These are phyloP conservation scores for Anodontia alba DNA, from an alignment of 2,888 invertebrate species.

Conservation along the genomic window DNA sequence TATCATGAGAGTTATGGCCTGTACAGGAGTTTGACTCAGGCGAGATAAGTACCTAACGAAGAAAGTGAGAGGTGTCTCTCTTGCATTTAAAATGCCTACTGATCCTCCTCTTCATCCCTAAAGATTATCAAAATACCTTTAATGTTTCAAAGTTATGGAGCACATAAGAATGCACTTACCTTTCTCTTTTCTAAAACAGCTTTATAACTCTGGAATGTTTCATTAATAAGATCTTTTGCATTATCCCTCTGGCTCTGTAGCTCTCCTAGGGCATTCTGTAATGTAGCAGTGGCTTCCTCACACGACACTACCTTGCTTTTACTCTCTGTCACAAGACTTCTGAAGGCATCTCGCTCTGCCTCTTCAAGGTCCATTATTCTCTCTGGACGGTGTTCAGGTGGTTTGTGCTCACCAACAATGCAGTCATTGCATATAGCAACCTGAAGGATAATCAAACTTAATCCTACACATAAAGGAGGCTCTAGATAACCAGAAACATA, in stretches of 20 bases:
- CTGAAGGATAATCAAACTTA: constrained; percentile 86
- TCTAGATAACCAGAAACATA: too few species aligned
- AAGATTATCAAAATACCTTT: too few species aligned
- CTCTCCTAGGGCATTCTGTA: constrained; percentile 93
- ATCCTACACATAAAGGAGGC: too few species aligned
- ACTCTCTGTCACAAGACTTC: constrained; percentile 90
- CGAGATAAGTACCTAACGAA: too few species aligned
- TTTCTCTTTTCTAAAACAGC: constrained; percentile 91
- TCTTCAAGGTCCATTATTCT: constrained; percentile 92
- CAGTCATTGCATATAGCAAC: constrained; percentile 95
- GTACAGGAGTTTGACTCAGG: too few species aligned
- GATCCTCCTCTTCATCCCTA: too few species aligned
- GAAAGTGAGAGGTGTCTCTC: too few species aligned
- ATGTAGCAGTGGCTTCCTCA: constrained; percentile 90
- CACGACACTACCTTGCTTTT: constrained; percentile 91
- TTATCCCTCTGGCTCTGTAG: constrained; percentile 94
- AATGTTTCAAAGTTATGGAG: too few species aligned
- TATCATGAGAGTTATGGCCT: too few species aligned
- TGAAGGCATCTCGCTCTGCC: constrained; percentile 91
- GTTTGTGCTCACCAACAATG: constrained; percentile 92
- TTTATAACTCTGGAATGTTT: constrained; percentile 87
- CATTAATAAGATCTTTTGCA: constrained; percentile 91
- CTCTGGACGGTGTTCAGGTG: constrained; percentile 93
- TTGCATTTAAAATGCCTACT: too few species aligned
- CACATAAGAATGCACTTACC: constrained; percentile 72